These are phyloP conservation scores for Drosophila pegasa DNA, from an alignment of 2,888 invertebrate genomes.

Conservation along the genomic window DNA sequence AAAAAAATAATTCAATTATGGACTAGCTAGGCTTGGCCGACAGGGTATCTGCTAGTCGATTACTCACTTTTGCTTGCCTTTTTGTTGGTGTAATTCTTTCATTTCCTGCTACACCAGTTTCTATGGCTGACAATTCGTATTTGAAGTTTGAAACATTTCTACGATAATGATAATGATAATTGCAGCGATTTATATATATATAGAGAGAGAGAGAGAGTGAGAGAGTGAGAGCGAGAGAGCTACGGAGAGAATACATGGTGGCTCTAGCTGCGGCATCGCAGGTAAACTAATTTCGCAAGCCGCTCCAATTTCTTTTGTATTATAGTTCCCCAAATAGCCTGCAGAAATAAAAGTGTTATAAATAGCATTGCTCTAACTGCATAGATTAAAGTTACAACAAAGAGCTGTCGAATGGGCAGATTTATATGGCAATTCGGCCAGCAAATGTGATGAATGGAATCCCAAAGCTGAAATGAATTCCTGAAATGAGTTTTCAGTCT, in stretches of 20 bases:
- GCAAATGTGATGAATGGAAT: not conserved
- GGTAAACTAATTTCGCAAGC: not conserved
- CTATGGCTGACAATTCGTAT: conserved; percentile 8
- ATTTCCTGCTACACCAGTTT: conserved; percentile 54
- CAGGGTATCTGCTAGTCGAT: not conserved
- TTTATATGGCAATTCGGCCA: not conserved
- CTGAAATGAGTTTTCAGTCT: too few species aligned
- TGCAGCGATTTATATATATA: conserved; percentile 2
- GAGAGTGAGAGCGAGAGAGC: not conserved
- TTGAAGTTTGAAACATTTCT: conserved; percentile 15
- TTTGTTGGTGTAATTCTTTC: conserved; percentile 6
- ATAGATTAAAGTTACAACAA: not conserved
- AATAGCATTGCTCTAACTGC: not conserved
- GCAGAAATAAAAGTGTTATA: not conserved
- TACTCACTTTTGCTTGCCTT: not conserved
- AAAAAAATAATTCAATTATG: too few species aligned
- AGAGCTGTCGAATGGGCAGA: not conserved
- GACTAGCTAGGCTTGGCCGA: not conserved
- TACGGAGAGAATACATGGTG: not conserved
- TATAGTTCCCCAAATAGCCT: not conserved
- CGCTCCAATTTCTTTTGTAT: not conserved
- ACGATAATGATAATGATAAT: conserved; percentile 31
- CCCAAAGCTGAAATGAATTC: not conserved
- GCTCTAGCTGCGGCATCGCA: too few species aligned
- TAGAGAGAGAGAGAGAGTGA: conserved; percentile 3